Conservation (phyloP, 2,113 vertebrate genomes). For the Propithecus coquereli region DNA sequence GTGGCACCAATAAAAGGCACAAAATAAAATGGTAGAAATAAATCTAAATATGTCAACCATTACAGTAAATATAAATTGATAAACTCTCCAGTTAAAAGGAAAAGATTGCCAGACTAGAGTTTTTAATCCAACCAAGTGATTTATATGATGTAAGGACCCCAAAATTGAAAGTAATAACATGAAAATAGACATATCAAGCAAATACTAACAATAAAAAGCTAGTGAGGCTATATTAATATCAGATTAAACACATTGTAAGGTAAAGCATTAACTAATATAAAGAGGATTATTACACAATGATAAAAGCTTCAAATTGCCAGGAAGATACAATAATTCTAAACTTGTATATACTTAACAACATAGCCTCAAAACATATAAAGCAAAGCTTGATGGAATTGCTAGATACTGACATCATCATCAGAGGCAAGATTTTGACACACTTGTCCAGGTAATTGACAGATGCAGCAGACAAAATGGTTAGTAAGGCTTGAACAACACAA, state of each 20-base stretch:
- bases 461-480: not conserved
- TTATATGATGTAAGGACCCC: not conserved
- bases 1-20: not conserved
- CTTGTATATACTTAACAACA: not conserved
- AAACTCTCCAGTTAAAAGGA: not conserved
- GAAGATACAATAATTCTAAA: not conserved
- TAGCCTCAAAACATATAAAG: not conserved
- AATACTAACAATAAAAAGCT: not conserved
- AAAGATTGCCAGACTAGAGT: not conserved
- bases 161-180: not conserved
- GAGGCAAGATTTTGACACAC: not conserved
- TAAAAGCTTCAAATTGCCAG: not conserved
- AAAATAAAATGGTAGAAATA: constrained; percentile 13
- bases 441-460: not conserved
- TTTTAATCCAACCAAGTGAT: not conserved
- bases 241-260: not conserved
- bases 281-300: not conserved
- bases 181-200: not conserved
- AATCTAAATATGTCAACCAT: not conserved
- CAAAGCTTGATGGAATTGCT: not conserved
- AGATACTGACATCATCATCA: not conserved
- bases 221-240: not conserved
- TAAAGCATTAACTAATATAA: not conserved
- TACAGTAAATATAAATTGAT: not conserved
- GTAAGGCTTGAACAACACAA: not conserved